Conservation (phyloP, 1,140 invertebrate genomes). For the Aporrectodea caliginosa region DNA sequence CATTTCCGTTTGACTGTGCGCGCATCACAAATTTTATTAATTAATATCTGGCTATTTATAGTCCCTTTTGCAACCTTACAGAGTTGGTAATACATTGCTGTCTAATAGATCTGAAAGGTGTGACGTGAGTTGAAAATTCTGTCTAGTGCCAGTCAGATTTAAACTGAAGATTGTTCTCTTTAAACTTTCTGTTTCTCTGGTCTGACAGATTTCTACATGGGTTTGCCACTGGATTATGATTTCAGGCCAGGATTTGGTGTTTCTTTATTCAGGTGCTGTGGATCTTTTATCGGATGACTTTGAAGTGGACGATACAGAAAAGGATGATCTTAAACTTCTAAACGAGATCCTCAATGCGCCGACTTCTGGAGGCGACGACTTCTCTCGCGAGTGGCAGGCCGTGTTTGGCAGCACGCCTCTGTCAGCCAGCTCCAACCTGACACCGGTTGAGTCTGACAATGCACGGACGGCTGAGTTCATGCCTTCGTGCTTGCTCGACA, state of each 20-base stretch:
- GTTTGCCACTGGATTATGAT: too few species aligned
- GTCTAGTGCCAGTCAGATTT: too few species aligned
- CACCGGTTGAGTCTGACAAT: constrained; percentile 41
- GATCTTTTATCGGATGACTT: constrained; percentile 54
- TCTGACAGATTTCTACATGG: too few species aligned
- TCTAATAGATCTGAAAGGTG: too few species aligned
- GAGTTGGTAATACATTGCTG: too few species aligned
- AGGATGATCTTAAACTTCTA: constrained; percentile 57
- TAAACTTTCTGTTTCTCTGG: too few species aligned
- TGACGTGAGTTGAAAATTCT: too few species aligned
- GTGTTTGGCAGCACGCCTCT: constrained; percentile 39
- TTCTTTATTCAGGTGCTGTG: constrained; percentile 38
- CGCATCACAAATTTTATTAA: too few species aligned
- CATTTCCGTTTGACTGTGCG: too few species aligned
- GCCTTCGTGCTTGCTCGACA: constrained; percentile 58
- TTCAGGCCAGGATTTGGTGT: constrained; percentile 5
- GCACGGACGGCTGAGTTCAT: constrained; percentile 49
- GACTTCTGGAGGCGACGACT: constrained; percentile 48
- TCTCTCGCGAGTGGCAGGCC: constrained; percentile 51
- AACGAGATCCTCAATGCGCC: constrained; percentile 58
- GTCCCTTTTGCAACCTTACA: too few species aligned
- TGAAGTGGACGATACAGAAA: constrained; percentile 51
- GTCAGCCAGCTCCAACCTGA: constrained; percentile 34
- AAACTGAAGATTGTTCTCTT: too few species aligned
- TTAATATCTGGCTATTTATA: too few species aligned